phyloP scores from a whole-genome alignment of 2,888 invertebrate genomes.

The Pasiphila rectangulata region DNA sequence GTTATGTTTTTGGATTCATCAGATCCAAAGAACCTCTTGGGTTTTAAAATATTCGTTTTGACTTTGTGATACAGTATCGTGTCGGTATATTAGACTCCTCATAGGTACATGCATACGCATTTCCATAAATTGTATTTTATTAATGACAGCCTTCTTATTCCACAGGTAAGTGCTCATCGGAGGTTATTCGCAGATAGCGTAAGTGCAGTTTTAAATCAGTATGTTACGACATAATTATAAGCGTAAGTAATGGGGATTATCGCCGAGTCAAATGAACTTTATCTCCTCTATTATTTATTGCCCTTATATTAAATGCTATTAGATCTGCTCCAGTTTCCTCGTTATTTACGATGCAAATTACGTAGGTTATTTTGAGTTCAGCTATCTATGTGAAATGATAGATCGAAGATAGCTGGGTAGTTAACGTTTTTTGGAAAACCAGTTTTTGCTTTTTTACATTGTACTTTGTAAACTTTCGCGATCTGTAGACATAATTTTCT shows the following conservation, averaged over 20 bases:
- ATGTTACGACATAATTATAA: slow-evolving; percentile 17
- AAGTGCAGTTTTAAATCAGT: slow-evolving; percentile 27
- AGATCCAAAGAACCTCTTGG: background rate
- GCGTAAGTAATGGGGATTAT: slow-evolving; percentile 1
- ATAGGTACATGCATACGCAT: slow-evolving; percentile 1
- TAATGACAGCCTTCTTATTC: slow-evolving; percentile 30
- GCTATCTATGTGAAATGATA: background rate
- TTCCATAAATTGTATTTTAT: slow-evolving; percentile 37
- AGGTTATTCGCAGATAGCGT: slow-evolving; percentile 16
- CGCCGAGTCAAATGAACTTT: slow-evolving; percentile 7
- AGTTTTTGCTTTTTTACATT: too few species aligned
- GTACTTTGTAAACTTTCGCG: too few species aligned
- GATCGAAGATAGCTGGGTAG: background rate
- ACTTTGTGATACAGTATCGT: background rate
- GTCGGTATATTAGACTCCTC: slow-evolving; percentile 26
- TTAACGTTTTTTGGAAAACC: too few species aligned
- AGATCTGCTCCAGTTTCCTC: background rate
- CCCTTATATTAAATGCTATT: background rate
- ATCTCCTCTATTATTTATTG: slow-evolving; percentile 16
- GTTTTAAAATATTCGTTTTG: too few species aligned
- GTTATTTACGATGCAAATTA: slow-evolving; percentile 1
- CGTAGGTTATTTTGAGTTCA: background rate
- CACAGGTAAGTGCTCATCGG: slow-evolving; percentile 34
- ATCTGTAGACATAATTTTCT: too few species aligned
- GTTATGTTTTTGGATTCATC: too few species aligned